Evolutionary conservation across 2,797 vertebrate species (phyloP), one percentile per base, ranked within the genome.

Genomic region (Cuculus canorus): DNA sequence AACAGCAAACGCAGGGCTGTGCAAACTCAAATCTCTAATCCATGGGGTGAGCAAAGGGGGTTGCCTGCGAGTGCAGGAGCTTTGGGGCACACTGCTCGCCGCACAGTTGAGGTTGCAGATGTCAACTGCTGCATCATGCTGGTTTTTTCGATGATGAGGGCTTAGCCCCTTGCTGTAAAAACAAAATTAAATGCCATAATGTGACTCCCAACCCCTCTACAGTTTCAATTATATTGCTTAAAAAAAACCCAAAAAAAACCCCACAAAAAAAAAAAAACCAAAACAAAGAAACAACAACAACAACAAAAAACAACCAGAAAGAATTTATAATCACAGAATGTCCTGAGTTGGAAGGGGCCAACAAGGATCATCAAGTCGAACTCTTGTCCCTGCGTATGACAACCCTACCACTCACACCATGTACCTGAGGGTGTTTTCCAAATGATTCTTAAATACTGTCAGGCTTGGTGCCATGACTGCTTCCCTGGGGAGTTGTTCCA

Each of bases 1-100:
- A 19, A 27, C 0, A 9, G 28, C 0, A 27, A 66, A 16, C 1
- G 8, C 9, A 10, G 50, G 39, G 54, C 21, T 60, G 37, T 25
- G 53, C 41, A 39, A 71, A 14, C 25, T 61, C 3, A 0, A 35
- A 37, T 61, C 52, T 56, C 11, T 4, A 13, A 87, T 25, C 60
- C 7, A 0, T 3, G 48, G 75, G 35, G 18, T 70, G 71, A 76
- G 63, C 25, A 10, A 61, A 45, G 6, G 28, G 39, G 33, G 17
- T 0, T 43, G 17, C 13, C 11, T 39, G 39, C 1, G 4, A 76
- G 39, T 5, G 8, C 68, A 28, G 0, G 14, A 94, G 27, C 35
- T 43, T 47, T 2, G 0, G 70, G 33, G 86, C 16, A 5, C 0
- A 0, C 19, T 21, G 19, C 30, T 48, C 0, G 2, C 60, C 17